A percentile compares a stretch with the other conserved stretches of the same genome.
These are phyloP conservation scores for Hydrophis major DNA, from an alignment of 2,797 vertebrate species.

Conservation along the genomic window DNA sequence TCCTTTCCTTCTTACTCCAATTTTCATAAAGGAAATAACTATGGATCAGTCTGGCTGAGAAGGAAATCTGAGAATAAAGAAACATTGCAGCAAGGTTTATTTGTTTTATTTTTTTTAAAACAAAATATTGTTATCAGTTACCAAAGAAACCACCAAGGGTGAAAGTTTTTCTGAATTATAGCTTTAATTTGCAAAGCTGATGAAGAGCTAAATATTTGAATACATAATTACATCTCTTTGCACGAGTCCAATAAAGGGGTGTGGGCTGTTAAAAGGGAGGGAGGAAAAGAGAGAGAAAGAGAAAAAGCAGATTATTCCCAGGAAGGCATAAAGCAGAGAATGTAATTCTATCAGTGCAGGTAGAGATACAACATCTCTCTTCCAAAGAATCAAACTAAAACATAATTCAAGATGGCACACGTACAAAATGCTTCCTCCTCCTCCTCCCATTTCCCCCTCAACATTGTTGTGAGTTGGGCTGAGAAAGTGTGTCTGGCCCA, in stretches of 20 bases:
- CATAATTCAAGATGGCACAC: not conserved
- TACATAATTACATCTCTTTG: conserved; percentile 69
- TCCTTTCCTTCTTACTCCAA: not conserved
- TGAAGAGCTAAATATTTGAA: conserved; percentile 79
- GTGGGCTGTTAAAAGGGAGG: conserved; percentile 3
- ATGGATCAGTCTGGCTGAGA: not conserved
- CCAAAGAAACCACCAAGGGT: not conserved
- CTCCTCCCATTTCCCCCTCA: not conserved
- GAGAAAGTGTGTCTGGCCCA: not conserved
- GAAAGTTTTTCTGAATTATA: conserved; percentile 65
- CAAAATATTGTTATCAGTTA: not conserved
- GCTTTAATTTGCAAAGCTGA: conserved; percentile 77
- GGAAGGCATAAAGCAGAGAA: not conserved
- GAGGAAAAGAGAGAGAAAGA: not conserved
- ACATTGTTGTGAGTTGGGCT: not conserved
- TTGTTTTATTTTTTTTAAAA: not conserved
- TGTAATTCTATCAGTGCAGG: not conserved
- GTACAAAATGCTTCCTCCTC: not conserved
- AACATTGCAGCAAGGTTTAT: not conserved
- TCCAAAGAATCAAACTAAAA: not conserved
- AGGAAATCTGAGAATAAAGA: not conserved
- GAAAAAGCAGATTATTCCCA: conserved; percentile 5
- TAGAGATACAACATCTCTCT: not conserved
- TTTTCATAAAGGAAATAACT: not conserved
- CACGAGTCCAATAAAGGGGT: conserved; percentile 56